phyloP scores from a whole-genome alignment of 2,888 invertebrate genomes.

The Xestoiulus laeticollis region DNA sequence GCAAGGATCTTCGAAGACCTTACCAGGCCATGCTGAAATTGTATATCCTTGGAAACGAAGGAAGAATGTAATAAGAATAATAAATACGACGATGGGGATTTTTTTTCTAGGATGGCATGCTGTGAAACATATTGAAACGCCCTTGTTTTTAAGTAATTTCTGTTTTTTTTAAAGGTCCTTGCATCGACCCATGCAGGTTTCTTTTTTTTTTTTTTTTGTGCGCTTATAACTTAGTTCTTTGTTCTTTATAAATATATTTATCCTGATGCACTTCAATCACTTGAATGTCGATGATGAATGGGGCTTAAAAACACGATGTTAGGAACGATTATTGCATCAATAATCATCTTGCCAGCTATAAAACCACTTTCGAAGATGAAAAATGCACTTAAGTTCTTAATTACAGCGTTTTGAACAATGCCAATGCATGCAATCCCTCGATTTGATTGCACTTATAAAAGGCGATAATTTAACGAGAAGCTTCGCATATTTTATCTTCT shows the following conservation, averaged over 20 bases:
- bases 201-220: neutral
- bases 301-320: neutral
- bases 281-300: neutral
- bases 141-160: neutral
- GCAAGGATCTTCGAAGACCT: no score
- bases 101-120: neutral
- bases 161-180: neutral
- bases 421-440: neutral
- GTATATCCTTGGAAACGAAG: constrained; percentile 29
- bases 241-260: neutral
- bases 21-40: neutral
- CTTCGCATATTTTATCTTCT: neutral
- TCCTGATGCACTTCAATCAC: neutral
- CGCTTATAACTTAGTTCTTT: neutral
- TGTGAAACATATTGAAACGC: constrained; percentile 9
- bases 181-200: neutral
- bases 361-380: neutral
- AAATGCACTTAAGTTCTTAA: neutral
- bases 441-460: neutral
- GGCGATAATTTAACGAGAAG: neutral
- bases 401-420: neutral
- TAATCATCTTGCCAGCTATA: neutral
- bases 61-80: constrained; percentile 37
- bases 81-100: neutral
- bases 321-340: neutral